These are phyloP conservation scores for Pseudomugil gertrudae DNA, from an alignment of 2,797 vertebrate species.

Conservation along the genomic window DNA sequence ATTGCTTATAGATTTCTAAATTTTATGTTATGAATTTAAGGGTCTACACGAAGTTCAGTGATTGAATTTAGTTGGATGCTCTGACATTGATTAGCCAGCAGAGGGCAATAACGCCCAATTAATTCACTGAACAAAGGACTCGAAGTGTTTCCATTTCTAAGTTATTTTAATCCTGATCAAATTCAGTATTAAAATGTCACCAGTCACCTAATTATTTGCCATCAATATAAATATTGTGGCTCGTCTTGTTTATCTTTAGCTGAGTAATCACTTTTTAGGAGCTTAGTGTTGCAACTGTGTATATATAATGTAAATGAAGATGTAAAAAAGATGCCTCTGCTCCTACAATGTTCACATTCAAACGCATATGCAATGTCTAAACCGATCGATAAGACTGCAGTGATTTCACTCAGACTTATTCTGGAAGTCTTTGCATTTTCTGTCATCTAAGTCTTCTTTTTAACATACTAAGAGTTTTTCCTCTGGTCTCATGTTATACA, in stretches of 20 bases:
- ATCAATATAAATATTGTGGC: neutral
- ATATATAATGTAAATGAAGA: neutral
- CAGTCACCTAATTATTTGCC: neutral
- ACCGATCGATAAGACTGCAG: neutral
- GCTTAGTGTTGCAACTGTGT: neutral
- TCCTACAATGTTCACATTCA: neutral
- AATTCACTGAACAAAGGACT: neutral
- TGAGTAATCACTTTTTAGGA: neutral
- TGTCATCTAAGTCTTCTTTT: neutral
- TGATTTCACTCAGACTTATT: neutral
- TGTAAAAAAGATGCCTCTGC: neutral
- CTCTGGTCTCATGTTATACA: neutral
- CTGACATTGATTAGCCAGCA: conserved; percentile 50
- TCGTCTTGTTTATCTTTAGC: neutral
- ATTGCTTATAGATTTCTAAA: neutral
- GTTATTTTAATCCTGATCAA: too few species aligned
- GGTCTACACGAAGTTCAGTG: neutral
- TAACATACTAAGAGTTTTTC: neutral
- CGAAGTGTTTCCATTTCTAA: neutral
- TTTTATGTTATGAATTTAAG: neutral
- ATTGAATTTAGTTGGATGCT: neutral
- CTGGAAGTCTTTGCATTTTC: neutral
- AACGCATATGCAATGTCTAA: neutral
- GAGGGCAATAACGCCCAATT: conserved; percentile 56
- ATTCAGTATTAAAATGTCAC: neutral